phyloP scores from a whole-genome alignment of 2,888 invertebrate species.

The Phyto melanocephala region DNA sequence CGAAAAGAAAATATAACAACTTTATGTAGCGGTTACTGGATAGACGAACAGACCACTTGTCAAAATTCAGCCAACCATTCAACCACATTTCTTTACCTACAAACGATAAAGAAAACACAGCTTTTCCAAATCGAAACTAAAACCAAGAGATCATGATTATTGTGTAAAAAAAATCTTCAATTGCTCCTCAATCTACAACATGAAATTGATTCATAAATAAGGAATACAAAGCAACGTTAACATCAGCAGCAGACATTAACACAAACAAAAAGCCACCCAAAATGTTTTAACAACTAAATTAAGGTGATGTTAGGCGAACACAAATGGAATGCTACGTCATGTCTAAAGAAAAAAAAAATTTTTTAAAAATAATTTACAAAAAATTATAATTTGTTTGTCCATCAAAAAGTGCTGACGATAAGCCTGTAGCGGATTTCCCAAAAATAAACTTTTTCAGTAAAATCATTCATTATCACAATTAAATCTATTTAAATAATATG shows the following conservation, averaged over 20 bases:
- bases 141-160: conserved; percentile 31
- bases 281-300: background rate
- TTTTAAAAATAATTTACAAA: too few relatives aligned
- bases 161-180: conserved; percentile 39
- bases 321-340: too few relatives aligned
- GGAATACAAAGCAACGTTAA: background rate
- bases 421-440: too few relatives aligned
- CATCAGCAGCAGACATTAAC: too few relatives aligned
- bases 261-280: conserved; percentile 16
- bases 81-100: background rate
- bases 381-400: too few relatives aligned
- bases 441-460: too few relatives aligned
- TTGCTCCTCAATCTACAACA: conserved; percentile 33
- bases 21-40: too few relatives aligned
- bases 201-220: conserved; percentile 40
- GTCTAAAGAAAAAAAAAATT: too few relatives aligned
- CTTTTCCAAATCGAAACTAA: background rate
- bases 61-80: conserved; percentile 31
- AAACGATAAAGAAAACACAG: background rate
- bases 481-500: too few relatives aligned
- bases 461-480: too few relatives aligned
- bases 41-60: conserved; percentile 39
- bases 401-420: too few relatives aligned
- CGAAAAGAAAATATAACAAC: too few relatives aligned
- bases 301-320: background rate